phyloP scores from a whole-genome alignment of 1,140 invertebrate genomes.

The Stegodyphus dumicola region DNA sequence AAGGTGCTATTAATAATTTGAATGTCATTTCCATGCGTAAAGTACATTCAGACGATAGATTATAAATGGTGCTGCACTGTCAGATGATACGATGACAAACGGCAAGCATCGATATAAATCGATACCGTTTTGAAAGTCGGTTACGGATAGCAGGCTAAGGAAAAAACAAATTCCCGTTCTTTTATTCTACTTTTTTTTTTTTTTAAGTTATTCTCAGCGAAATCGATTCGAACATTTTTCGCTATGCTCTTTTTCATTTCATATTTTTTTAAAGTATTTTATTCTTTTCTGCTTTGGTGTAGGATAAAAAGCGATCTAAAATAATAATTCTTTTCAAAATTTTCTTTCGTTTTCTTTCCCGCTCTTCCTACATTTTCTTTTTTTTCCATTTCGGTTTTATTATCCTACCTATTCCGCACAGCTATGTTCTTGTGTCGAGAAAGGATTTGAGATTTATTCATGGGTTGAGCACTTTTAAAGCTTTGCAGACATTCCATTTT shows the following conservation, averaged over 20 bases:
- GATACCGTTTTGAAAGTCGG: slow-evolving; percentile 51
- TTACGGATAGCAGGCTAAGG: slow-evolving; percentile 2
- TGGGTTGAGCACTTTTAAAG: slow-evolving; percentile 9
- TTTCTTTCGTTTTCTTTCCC: too few relatives aligned
- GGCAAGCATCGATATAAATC: slow-evolving; percentile 53
- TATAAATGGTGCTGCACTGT: slow-evolving; percentile 47
- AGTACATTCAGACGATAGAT: slow-evolving; percentile 39
- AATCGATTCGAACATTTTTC: slow-evolving; percentile 51
- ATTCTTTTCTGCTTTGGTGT: background rate
- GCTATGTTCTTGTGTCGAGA: slow-evolving; percentile 20
- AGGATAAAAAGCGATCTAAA: too few relatives aligned
- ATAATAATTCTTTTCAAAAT: too few relatives aligned
- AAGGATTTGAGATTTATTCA: slow-evolving; percentile 37
- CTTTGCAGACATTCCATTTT: background rate
- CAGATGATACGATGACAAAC: slow-evolving; percentile 47
- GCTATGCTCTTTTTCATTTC: background rate
- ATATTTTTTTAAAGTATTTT: slow-evolving; percentile 14
- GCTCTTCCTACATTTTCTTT: too few relatives aligned
- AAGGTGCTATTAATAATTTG: slow-evolving; percentile 50
- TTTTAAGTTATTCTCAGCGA: background rate
- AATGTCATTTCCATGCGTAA: slow-evolving; percentile 55
- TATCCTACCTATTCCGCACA: slow-evolving; percentile 7
- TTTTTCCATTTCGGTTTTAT: too few relatives aligned
- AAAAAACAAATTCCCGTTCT: slow-evolving; percentile 10
- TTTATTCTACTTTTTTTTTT: slow-evolving; percentile 24